A percentile compares a stretch with the other conserved stretches of the same genome.
Conservation (phyloP, 2,797 vertebrate species). For the Phylloscopus collybita region DNA sequence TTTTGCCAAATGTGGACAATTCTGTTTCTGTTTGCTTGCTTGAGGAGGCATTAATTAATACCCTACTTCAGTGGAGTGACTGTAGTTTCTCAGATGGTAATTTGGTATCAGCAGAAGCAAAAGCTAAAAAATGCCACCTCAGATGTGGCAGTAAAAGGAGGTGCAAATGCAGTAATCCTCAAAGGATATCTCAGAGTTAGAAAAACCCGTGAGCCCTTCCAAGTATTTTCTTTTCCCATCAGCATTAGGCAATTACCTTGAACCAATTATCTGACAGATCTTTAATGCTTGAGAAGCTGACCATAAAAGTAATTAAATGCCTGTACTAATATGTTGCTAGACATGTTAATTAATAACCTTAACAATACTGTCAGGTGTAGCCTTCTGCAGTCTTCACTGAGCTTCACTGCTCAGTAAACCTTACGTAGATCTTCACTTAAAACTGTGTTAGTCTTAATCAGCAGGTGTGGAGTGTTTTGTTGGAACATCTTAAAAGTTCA, state of each 20-base stretch:
- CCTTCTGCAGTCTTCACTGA: neutral
- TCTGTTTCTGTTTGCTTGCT: neutral
- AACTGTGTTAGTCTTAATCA: neutral
- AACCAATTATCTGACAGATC: neutral
- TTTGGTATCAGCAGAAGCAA: neutral
- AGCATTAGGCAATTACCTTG: neutral
- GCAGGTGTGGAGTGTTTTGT: neutral
- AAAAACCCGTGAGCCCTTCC: neutral
- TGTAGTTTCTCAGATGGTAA: neutral
- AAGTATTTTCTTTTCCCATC: neutral
- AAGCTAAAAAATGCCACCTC: neutral
- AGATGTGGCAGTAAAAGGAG: neutral
- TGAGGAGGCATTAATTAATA: neutral
- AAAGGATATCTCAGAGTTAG: neutral
- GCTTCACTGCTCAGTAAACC: neutral
- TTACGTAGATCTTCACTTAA: neutral
- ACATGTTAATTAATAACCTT: slow-evolving; percentile 19
- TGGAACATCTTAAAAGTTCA: neutral
- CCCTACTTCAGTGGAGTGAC: neutral
- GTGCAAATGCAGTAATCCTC: neutral
- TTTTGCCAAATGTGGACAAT: neutral
- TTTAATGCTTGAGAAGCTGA: neutral
- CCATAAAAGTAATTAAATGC: slow-evolving; percentile 2
- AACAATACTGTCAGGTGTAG: neutral
- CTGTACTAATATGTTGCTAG: neutral